Evolutionary conservation across 1,140 invertebrate species (phyloP), one percentile per base, ranked within the genome.

Genomic region (Drosophila elegans): DNA sequence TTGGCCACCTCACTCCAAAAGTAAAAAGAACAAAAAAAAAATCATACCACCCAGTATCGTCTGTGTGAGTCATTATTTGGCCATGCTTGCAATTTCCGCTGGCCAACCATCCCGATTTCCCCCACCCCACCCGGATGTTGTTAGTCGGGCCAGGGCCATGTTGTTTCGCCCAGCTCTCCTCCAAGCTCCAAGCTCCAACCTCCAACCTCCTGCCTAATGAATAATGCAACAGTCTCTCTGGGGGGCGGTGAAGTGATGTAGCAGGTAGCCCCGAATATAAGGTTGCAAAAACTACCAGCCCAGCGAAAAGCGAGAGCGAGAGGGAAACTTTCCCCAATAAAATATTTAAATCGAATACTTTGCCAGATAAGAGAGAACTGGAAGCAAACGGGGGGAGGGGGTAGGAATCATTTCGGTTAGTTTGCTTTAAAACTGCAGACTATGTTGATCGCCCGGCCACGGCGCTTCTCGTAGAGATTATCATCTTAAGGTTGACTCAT

Each of bases 71-170:
- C 83, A 86, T 86, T 86, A 85, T 85, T 86, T 86, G 83, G 83
- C 76, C 79, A 86, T 88, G 83, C 83, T 86, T 88, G 79, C 83
- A 86, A 86, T 86, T 86, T 86, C 83, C 83, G 83, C 54, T 53
- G 39, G 48, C 41, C 46, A 38, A 12, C 34, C 21, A 36, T 21
- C 3, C 42, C 42, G 9, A 36, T 27, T 48, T 4, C 6, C 42
- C 41, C 21, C 21, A 27, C 42, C 41, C 21, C 21, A 27, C 42
- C 64, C 73, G 73, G 73, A 75, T 75, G 73, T 76, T 76, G 73
- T 76, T 75, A 52, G 73, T 44, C 63, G 49, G 51, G 69, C 46
- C 41, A 57, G 41, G 66, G 48, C 52, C 64, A 51, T 78, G 64
- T 88, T 69, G 75, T 64, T 63, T 25, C 54, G 61, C 62, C 61